A percentile compares a stretch with the other conserved stretches of the same genome.
Evolutionary conservation across 2,797 vertebrate species (phyloP).

Genomic region (Trachops cirrhosus): DNA sequence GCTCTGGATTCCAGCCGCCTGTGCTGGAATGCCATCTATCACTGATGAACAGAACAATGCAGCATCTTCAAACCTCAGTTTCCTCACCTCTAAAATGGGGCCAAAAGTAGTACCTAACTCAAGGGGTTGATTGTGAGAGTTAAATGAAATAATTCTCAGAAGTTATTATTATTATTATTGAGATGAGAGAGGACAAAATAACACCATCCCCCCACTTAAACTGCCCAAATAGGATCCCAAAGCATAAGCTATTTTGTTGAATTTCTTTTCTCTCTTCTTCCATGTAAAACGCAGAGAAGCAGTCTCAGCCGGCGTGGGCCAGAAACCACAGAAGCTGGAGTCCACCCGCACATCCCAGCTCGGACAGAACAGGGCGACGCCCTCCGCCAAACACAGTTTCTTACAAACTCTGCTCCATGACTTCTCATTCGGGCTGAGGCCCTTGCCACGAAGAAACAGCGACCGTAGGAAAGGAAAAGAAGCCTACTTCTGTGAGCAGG

Average conservation of each 20-base stretch:
- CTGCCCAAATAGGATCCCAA: background rate
- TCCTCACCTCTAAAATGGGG: background rate
- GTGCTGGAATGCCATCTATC: rapidly evolving
- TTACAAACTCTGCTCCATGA: background rate
- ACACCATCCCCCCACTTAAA: background rate
- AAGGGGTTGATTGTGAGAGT: background rate
- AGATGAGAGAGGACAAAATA: background rate
- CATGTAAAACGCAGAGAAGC: background rate
- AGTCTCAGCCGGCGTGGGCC: background rate
- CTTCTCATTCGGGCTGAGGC: background rate
- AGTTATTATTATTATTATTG: background rate
- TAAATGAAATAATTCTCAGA: background rate
- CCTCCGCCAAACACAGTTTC: background rate
- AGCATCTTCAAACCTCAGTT: background rate
- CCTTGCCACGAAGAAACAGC: background rate
- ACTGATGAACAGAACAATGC: background rate
- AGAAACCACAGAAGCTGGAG: background rate
- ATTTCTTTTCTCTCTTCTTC: background rate
- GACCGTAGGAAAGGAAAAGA: background rate
- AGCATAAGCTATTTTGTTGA: background rate
- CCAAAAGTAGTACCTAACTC: background rate
- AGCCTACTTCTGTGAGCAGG: background rate
- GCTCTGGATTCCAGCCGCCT: background rate
- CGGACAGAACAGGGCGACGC: background rate
- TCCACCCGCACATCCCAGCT: background rate